Base-by-base conservation (phyloP, 2,113 vertebrate species). In the Spermophilus dauricus region DNA sequence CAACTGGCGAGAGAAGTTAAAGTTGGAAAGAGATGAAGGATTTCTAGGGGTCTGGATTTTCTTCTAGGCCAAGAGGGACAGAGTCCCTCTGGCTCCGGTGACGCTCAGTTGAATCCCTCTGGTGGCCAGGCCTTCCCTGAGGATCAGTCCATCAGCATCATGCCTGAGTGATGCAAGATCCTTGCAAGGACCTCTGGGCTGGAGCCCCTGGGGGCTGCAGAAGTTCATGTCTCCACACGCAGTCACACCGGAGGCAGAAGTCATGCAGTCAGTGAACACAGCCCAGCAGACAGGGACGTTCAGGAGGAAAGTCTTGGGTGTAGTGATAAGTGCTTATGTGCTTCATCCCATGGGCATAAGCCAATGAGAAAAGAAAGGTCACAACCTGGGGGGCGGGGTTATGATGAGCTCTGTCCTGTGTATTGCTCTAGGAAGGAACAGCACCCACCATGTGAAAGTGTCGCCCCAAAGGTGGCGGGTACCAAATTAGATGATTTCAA, bases 261-360 rank as follows among this genome's bases (percentile, higher is more conserved):
- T 69, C 72, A 7, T 0, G 0, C 2, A 30, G n/a, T 5, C n/a
- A 5, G 8, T 17, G 39, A 28, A 10, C 9, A 1, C 0, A 17
- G 92, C 73, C 7, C 13, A 76, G 76, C 9, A 16, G 16, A 5
- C 2, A 5, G 58, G 56, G 32, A 12, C 8, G n/a, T 37, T 88
- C 28, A 8, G 0, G 30, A n/a, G 81, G 91, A 45, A 56, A 30
- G 56, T 1, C 34, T 20, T 0, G 3, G 0, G 5, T 0, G 28
- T 4, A 18, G 89, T 3, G 18, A 10, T 2, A 2, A 11, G 0
- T 24, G 80, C 18, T 51, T 24, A 34, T 0, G 9, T 70, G 73
- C n/a, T 26, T 39, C 3, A 7, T 51, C 48, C 5, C 1, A 1
- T 11, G 28, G 11, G 9, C 48, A 51, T 51, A 11, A 11, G 48